Conservation (phyloP, 2,113 vertebrate species). For the Corvus moneduloides region DNA sequence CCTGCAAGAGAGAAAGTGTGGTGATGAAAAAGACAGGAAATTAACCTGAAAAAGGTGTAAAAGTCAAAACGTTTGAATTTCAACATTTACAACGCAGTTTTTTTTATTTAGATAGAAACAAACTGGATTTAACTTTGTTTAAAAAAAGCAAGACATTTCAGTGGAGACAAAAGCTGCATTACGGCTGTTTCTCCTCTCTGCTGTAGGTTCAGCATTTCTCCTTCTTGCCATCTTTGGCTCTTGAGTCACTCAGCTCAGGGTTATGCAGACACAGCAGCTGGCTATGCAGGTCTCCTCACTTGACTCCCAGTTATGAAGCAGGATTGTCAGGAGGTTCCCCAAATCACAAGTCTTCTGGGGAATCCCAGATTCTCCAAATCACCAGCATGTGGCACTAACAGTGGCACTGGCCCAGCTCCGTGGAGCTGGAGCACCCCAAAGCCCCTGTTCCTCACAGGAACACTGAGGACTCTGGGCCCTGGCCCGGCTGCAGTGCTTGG, state of each 20-base stretch:
- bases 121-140: not conserved
- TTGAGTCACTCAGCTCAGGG: not conserved
- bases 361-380: not conserved
- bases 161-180: accelerated
- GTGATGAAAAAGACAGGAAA: not conserved
- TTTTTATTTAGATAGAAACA: not conserved
- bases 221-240: not conserved
- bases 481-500: not conserved
- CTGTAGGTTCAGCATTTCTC: not conserved
- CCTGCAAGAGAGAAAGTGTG: not conserved
- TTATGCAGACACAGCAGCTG: accelerated
- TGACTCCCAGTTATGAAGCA: not conserved
- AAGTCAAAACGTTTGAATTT: not conserved
- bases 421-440: not conserved
- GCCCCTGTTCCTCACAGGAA: accelerated
- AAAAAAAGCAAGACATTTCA: not conserved
- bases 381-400: accelerated
- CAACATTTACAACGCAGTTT: not conserved
- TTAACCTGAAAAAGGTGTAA: not conserved
- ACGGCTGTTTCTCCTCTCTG: not conserved
- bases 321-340: not conserved
- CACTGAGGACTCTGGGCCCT: not conserved
- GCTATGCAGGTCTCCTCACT: not conserved
- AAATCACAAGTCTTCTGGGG: not conserved
- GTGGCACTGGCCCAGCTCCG: accelerated